Conservation (phyloP, 2,888 invertebrate genomes). For the Drosophila cracens region DNA sequence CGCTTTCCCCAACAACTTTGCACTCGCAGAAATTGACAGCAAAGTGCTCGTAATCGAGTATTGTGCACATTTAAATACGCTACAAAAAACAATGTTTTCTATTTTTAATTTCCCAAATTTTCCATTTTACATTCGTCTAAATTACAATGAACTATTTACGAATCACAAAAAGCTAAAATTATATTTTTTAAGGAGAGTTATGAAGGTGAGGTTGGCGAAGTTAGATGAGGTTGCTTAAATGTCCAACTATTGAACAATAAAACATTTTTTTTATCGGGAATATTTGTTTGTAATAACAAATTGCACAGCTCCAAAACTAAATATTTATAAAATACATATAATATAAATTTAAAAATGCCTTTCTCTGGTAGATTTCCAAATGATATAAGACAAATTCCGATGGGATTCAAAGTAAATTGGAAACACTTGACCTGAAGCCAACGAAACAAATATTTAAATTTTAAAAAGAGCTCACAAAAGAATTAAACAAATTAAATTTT, state of each 20-base stretch:
- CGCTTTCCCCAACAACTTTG: conserved; percentile 27
- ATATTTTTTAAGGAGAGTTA: neutral
- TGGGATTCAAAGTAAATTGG: neutral
- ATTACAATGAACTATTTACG: neutral
- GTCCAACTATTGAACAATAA: neutral
- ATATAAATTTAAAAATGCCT: neutral
- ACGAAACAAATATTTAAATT: neutral
- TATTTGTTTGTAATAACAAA: neutral
- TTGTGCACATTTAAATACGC: conserved; percentile 14
- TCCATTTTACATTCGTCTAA: neutral
- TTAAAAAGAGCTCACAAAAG: neutral
- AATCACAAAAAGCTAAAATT: neutral
- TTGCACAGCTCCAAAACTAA: neutral
- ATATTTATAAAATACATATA: neutral
- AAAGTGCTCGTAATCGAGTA: neutral
- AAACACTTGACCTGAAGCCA: neutral
- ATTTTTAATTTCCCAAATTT: neutral
- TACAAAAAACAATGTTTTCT: neutral
- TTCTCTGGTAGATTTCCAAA: neutral
- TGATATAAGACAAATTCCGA: neutral
- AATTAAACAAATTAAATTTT: neutral
- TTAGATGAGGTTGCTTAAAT: neutral
- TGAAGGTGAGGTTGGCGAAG: accelerated
- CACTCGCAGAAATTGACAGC: conserved; percentile 16
- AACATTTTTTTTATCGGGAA: neutral